Base-by-base conservation (phyloP, 92 coral and sea anemone species). In the Plumapathes pennacea region DNA sequence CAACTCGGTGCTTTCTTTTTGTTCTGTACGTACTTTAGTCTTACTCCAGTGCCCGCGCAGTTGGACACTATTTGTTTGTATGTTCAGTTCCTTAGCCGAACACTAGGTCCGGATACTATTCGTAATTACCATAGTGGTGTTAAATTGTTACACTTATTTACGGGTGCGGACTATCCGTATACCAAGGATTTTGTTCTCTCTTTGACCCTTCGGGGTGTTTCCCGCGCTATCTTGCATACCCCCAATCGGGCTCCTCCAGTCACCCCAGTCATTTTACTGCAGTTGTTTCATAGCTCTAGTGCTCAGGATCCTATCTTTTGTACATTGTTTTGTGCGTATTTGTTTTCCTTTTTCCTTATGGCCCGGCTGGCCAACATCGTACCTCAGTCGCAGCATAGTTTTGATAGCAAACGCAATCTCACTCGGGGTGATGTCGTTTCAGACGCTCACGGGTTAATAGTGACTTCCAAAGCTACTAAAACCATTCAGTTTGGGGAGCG, bases 401-500 rank as follows among this genome's bases (percentile, higher is more conserved):
- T 62, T 27, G 57, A 64, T 50, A 33, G 60, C 38, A 49, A 49
- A 3, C 50, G 61, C 37, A 32, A 64, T 36, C 61, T 32, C 33
- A 64, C 61, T 13, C 57, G 29, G 19, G 29, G 72, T 57, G 41
- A 53, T 53, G 42, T 53, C 41, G 40, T 18, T 53, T 1, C 22
- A 5, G 36, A 40, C 40, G 22, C 60, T 8, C 41, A 53, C 25
- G 26, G 40, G 24, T 29, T 53, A 5, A 1, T 60, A 5, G 67
- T 66, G 4, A 66, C 73, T 10, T 65, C 52, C 40, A 1, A 51
- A 31, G 37, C 50, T 12, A 65, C 73, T 11, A 65, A 65, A 36
- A 65, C 50, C 1, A 51, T 66, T 38, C 73, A 51, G 33, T 66
- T 66, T 39, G 73, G 73, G 0, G 39, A 66, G 59, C 73, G 73